Evolutionary conservation across 1,140 invertebrate species (phyloP), one percentile per base, ranked within the genome.

Genomic region (Drosophila takahashii): DNA sequence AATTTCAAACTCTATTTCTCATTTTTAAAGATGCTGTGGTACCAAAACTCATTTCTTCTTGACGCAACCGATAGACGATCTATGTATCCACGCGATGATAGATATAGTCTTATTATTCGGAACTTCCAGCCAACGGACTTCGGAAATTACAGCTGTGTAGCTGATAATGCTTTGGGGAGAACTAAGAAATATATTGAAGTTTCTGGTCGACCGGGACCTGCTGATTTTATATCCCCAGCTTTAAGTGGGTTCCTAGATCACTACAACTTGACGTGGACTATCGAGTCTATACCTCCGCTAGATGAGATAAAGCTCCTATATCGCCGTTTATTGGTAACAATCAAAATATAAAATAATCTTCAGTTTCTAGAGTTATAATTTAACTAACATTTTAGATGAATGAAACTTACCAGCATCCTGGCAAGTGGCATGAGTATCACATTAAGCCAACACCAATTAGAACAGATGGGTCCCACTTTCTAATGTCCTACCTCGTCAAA

Each of bases 41-140:
- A 94, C 75, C 93, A 94, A 65, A 94, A 94, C 66, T 94, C 93
- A 4, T 93, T 94, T 72, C 72, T 93, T 29, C 67, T 94, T 65
- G 94, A 94, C 59, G 93, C 93, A 15, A 94, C 93, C n/a, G 94
- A 94, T 59, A 90, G 93, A 4, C 91, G 94, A 6, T 92, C 93
- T 4, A 94, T 94, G 93, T 93, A 94, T 70, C 92, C 92, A n/a
- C 80, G 92, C 18, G 93, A 93, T 34, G 93, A 93, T 77, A 92
- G 92, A 70, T 93, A 94, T 65, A 93, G 93, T 2, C 89, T 95
- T 2, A 93, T 93, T 51, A 93, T 95, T 11, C 91, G 93, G 18
- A 93, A 94, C 70, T 93, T 94, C 8, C 93, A 94, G 56, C 90
- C 91, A n/a, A 91, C 92, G 4, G 94, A 95, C 85, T 95, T 95